phyloP scores from a whole-genome alignment of 2,797 vertebrate genomes.

The Myotis findleyi region DNA sequence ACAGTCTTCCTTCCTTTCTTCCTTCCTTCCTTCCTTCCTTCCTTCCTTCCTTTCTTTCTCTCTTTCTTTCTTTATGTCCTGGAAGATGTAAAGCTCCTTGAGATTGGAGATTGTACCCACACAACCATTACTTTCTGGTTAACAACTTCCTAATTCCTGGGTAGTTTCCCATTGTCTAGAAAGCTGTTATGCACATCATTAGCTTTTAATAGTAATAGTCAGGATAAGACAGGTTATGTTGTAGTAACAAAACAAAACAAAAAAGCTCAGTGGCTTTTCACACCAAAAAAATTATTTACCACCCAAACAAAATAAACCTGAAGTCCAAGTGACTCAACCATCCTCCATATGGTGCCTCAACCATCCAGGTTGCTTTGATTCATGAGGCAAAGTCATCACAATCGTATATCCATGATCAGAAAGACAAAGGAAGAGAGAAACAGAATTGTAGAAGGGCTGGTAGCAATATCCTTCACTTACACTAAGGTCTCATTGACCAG shows the following conservation, averaged over 20 bases:
- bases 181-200: not conserved
- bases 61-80: not conserved
- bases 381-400: not conserved
- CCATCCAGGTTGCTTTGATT: not conserved
- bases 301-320: not conserved
- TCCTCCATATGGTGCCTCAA: not conserved
- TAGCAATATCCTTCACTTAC: not conserved
- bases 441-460: not conserved
- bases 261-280: not conserved
- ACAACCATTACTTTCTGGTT: not conserved
- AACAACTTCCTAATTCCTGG: not conserved
- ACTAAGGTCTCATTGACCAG: not conserved
- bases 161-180: not conserved
- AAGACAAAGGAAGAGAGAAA: not conserved
- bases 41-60: too few relatives aligned
- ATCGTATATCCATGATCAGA: not conserved
- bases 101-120: not conserved
- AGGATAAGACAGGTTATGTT: not conserved
- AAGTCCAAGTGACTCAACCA: not conserved
- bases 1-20: too few relatives aligned
- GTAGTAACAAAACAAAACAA: conserved; percentile 38
- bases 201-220: not conserved
- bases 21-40: too few relatives aligned
- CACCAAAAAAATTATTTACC: not conserved
- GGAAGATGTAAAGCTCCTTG: not conserved